Evolutionary conservation across 2,797 vertebrate species (phyloP), one percentile per base, ranked within the genome.

Genomic region (Megalops cyprinoides): DNA sequence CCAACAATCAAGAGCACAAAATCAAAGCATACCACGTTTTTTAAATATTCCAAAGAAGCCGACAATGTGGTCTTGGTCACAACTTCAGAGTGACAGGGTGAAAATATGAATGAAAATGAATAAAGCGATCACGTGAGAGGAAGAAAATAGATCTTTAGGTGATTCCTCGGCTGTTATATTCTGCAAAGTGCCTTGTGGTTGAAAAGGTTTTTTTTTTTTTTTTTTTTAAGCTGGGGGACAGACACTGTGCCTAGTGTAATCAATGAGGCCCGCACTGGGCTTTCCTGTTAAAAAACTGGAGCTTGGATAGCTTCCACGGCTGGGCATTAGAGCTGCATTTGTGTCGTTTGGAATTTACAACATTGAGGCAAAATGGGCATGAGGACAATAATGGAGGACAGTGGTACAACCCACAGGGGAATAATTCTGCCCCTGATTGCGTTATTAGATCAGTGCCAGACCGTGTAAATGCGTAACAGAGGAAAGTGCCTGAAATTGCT

Each of bases 261-360:
- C 94, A 95, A 93, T 95, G 93, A 94, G 93, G 93, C 92, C 90
- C 76, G 91, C 92, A 90, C 91, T 91, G 88, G 92, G 92, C 83
- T 84, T 74, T 77, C 74, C 60, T 73, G 90, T 90, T 92, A 84
- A 87, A 89, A 93, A 91, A 90, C 90, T 89, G 90, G 90, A 90
- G 90, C 92, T 95, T 95, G 94, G 94, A 95, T 85, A 90, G 87
- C 86, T 78, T 95, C 94, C 94, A 95, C 60, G 89, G 91, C 92
- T 91, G 89, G 90, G 94, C 93, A 94, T 94, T 95, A 94, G 93
- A 92, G 94, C 93, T 92, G 93, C 91, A 93, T 94, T 94, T 95
- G 93, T 95, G 93, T 94, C 92, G 92, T 92, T 92, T 92, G 93
- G 94, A 95, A 95, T 95, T 95, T 95, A 95, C 93, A 94, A 94